Evolutionary conservation across 2,888 invertebrate species (phyloP).

Genomic region (Corbicula japonica): DNA sequence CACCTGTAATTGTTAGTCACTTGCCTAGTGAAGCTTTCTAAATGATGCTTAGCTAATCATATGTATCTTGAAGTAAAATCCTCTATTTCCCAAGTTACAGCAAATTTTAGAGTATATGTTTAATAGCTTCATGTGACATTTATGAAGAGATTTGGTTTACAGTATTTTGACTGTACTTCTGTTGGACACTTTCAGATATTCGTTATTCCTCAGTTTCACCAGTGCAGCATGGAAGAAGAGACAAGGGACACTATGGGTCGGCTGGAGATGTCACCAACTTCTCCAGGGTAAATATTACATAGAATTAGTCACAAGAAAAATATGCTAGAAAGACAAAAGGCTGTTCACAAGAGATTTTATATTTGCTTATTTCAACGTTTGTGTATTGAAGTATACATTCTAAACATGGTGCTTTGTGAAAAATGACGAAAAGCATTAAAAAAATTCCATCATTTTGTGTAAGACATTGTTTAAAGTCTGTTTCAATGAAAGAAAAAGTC

Average conservation of each 20-base stretch:
- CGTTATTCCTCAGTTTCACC: slow-evolving; percentile 48
- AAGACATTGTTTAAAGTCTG: neutral
- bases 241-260: slow-evolving; percentile 53
- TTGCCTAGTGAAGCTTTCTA: no score
- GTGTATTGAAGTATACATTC: neutral
- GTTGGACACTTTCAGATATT: slow-evolving; percentile 42
- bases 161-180: no score
- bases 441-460: neutral
- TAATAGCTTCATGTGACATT: no score
- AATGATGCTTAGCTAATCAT: no score
- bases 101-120: neutral
- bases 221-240: slow-evolving; percentile 43
- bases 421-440: neutral
- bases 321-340: neutral
- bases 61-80: neutral
- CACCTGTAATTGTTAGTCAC: no score
- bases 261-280: slow-evolving; percentile 50
- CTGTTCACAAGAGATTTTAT: neutral
- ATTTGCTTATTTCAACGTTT: neutral
- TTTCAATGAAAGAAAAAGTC: no score
- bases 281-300: slow-evolving; percentile 44
- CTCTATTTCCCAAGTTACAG: neutral
- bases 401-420: neutral
- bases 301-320: neutral
- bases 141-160: no score